Evolutionary conservation across 2,797 vertebrate genomes (phyloP).

Genomic region (Malacoraja senta): DNA sequence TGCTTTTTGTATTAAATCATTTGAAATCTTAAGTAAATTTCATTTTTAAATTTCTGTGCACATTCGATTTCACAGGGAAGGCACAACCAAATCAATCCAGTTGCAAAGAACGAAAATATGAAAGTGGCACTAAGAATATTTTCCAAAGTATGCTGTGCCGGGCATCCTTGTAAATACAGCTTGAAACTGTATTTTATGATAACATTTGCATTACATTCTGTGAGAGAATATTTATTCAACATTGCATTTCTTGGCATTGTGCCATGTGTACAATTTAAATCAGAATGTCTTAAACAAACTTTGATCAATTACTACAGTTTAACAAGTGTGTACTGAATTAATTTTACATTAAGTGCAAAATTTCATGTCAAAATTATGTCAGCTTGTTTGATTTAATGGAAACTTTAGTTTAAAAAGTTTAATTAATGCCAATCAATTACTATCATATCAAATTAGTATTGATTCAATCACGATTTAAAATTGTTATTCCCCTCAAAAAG

Average conservation of each 20-base stretch:
- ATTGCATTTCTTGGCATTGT: not conserved
- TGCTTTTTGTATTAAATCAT: not conserved
- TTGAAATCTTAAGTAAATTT: not conserved
- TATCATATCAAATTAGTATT: not conserved
- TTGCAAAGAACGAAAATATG: constrained; percentile 11
- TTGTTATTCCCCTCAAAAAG: not conserved
- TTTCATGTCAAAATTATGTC: not conserved
- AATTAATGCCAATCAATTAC: not conserved
- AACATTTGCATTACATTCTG: constrained; percentile 29
- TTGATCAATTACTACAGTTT: not conserved
- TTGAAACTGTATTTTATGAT: not conserved
- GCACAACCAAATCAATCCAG: not conserved
- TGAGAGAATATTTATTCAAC: not conserved
- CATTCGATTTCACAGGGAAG: not conserved
- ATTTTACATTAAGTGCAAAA: not conserved
- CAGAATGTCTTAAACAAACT: not conserved
- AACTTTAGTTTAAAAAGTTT: not conserved
- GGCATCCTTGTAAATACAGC: constrained; percentile 20
- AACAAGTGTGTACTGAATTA: not conserved
- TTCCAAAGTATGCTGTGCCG: not conserved
- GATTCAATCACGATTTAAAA: not conserved
- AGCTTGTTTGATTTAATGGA: not conserved
- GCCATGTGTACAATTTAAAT: not conserved
- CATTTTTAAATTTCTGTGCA: not conserved
- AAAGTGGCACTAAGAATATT: not conserved